A percentile compares a stretch with the other conserved stretches of the same genome.
Evolutionary conservation across 2,888 invertebrate genomes (phyloP).

Genomic region (Calliopum simillimum): DNA sequence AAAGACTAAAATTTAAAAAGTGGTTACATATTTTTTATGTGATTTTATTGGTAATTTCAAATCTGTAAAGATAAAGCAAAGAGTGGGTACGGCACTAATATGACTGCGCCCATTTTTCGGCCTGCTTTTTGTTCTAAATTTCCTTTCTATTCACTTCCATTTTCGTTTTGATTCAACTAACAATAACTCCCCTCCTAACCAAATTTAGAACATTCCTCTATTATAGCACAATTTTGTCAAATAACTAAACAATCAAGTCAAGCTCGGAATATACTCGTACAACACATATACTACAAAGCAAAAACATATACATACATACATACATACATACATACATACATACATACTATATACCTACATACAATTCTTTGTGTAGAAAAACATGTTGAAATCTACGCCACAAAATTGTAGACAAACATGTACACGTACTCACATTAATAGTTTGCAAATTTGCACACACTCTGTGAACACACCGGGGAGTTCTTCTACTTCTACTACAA

Average conservation of each 20-base stretch:
- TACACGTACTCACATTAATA: slow-evolving; percentile 19
- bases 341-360: not conserved
- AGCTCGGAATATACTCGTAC: slow-evolving; percentile 1
- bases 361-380: not conserved
- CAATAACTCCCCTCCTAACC: too few species aligned
- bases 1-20: too few species aligned
- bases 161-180: too few species aligned
- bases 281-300: not conserved
- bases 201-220: not conserved
- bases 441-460: slow-evolving; percentile 36
- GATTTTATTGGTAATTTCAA: too few species aligned
- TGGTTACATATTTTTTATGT: too few species aligned
- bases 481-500: slow-evolving; percentile 18
- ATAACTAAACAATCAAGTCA: slow-evolving; percentile 28
- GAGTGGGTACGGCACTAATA: too few species aligned
- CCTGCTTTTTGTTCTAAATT: too few species aligned
- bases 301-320: not conserved
- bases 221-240: slow-evolving; percentile 28
- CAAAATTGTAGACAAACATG: slow-evolving; percentile 16
- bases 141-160: too few species aligned
- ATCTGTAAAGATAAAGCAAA: too few species aligned
- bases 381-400: slow-evolving; percentile 4
- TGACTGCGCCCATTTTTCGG: too few species aligned
- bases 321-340: not conserved
- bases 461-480: slow-evolving; percentile 26